phyloP scores from a whole-genome alignment of 2,888 invertebrate species.

The Drosophila testacea region DNA sequence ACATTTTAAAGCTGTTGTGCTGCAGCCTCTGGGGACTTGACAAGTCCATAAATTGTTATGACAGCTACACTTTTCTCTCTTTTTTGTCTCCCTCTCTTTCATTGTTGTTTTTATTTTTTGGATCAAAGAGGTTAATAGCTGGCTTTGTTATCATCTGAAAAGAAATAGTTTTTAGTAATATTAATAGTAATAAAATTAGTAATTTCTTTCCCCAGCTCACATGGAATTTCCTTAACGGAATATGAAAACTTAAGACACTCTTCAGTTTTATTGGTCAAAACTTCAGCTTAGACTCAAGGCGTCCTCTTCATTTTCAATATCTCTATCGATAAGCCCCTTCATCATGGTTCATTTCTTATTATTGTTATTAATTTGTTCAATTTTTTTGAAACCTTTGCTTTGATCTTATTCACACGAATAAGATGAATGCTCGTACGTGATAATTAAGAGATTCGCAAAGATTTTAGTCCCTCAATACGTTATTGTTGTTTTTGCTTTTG shows the following conservation, averaged over 20 bases:
- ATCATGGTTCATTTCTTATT: constrained; percentile 12
- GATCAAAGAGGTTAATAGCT: constrained; percentile 35
- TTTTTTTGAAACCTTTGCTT: constrained; percentile 2
- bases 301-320: neutral
- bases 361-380: constrained; percentile 26
- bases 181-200: too few relatives aligned
- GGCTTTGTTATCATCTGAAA: constrained; percentile 1
- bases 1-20: constrained; percentile 21
- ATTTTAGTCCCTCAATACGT: constrained; percentile 15
- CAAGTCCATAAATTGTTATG: constrained; percentile 69
- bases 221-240: neutral
- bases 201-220: neutral
- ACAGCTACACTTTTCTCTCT: constrained; percentile 47
- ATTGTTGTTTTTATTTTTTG: constrained; percentile 4
- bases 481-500: neutral
- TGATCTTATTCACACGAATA: constrained; percentile 38
- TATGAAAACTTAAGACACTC: neutral
- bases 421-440: constrained; percentile 50
- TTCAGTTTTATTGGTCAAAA: neutral
- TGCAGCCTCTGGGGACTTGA: constrained; percentile 29
- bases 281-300: neutral
- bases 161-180: neutral
- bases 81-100: neutral
- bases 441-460: constrained; percentile 70
- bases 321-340: constrained; percentile 19